Base-by-base conservation (phyloP, 2,797 vertebrate genomes). In the Clarias pachynema region DNA sequence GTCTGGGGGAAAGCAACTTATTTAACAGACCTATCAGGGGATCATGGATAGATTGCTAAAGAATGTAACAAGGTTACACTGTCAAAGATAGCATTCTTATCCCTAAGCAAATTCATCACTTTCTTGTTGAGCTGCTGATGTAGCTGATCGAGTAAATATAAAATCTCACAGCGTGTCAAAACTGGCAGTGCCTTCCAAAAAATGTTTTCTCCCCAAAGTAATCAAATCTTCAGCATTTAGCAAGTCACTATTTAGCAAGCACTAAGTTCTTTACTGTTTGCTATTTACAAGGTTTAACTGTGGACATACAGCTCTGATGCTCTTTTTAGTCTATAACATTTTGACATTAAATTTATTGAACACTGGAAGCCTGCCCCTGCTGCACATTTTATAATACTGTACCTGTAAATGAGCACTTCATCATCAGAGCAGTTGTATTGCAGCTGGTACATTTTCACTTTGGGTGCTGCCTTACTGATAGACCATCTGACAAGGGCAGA, bases 341-440 rank as follows among this genome's bases (percentile, higher is more conserved):
- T 26, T 79, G 34, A 40, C 44, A 29, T 66, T 24, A 81, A 81
- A 53, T 53, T 6, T 40, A 79, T 7, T 63, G 9, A 79, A 79
- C n/a, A 26, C 31, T 31, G 14, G 29, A 60, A 60, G 5, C 31
- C 10, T 59, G 20, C 20, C 22, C 77, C 40, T 78, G 75, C 6
- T 59, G 4, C 1, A 2, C 53, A 12, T 65, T 63, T 81, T 68
- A 3, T 29, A 81, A 56, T 53, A 68, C 18, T 68, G 63, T 96
- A 99, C 97, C 97, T 98, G 96, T 99, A 98, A 80, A 98, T 97
- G 72, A 98, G 95, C 79, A 98, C 97, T 92, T 99, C 96, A 68
- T 99, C 97, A 78, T 97, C 96, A 0, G 97, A 98, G 91, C 97
- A 98, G 92, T 99, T 99, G 91, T 99, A 99, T 84, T 99, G 97